phyloP scores from a whole-genome alignment of 2,797 vertebrate genomes.

The Bovichtus diacanthus region DNA sequence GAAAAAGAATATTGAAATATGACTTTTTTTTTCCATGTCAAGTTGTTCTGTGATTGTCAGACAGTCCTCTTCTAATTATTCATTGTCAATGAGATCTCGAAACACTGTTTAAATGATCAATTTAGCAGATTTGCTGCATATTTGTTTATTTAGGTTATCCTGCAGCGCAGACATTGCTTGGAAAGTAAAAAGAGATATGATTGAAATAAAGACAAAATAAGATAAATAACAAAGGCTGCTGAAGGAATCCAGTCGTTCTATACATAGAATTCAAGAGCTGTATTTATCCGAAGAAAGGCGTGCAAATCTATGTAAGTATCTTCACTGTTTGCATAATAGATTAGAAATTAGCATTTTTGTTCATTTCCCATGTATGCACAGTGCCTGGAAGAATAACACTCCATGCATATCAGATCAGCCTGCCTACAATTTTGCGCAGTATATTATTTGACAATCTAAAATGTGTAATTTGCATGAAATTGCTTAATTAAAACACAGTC shows the following conservation, averaged over 20 bases:
- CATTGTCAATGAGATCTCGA: constrained; percentile 53
- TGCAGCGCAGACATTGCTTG: constrained; percentile 49
- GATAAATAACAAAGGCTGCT: constrained; percentile 77
- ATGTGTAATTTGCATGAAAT: constrained; percentile 99
- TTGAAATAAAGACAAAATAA: constrained; percentile 69
- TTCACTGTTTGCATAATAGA: constrained; percentile 99
- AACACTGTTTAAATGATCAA: constrained; percentile 53
- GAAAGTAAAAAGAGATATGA: constrained; percentile 58
- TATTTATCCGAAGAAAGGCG: constrained; percentile 94
- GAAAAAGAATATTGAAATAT: constrained; percentile 70
- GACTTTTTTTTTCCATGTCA: constrained; percentile 52
- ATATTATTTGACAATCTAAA: constrained; percentile 99
- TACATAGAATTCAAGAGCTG: constrained; percentile 96
- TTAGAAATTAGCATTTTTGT: constrained; percentile 99
- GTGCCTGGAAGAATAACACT: constrained; percentile 99
- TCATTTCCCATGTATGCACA: constrained; percentile 99
- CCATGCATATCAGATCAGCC: constrained; percentile 99
- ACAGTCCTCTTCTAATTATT: constrained; percentile 58
- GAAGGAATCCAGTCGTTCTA: constrained; percentile 88
- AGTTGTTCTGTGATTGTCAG: constrained; percentile 73
- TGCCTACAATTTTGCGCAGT: constrained; percentile 99
- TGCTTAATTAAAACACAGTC: constrained; percentile 99
- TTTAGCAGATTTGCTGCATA: constrained; percentile 30
- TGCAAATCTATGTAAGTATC: constrained; percentile 99
- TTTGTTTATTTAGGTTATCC: constrained; percentile 63